Evolutionary conservation across 2,113 vertebrate genomes (phyloP).

Genomic region (Syngnathoides biaculeatus): DNA sequence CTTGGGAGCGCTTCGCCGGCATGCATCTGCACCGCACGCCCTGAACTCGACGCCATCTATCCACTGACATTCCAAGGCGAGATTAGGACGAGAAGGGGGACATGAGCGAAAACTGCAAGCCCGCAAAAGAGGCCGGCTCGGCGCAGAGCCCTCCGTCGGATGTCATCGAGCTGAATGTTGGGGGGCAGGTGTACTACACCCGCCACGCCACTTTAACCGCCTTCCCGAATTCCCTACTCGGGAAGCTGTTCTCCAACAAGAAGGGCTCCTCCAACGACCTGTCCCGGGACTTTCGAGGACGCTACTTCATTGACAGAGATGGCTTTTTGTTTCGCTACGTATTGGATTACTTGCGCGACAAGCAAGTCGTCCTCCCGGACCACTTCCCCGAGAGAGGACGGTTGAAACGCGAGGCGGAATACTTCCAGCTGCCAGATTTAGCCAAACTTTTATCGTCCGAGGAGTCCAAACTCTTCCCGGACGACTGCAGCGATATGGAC

Average conservation of each 20-base stretch:
- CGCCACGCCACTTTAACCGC: conserved; percentile 86
- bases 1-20: conserved; percentile 35
- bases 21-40: conserved; percentile 38
- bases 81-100: not conserved
- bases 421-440: conserved; percentile 92
- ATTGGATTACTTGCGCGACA: conserved; percentile 97
- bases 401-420: conserved; percentile 93
- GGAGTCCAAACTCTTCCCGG: conserved; percentile 81
- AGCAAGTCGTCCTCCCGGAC: conserved; percentile 94
- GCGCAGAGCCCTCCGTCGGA: conserved; percentile 84
- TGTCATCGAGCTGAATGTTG: conserved; percentile 95
- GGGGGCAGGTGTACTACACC: conserved; percentile 97
- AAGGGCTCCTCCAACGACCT: conserved; percentile 85
- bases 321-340: conserved; percentile 97
- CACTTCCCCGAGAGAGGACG: conserved; percentile 95
- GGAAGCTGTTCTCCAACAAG: conserved; percentile 92
- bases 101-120: conserved; percentile 89
- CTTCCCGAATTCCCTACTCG: conserved; percentile 90
- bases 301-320: conserved; percentile 96
- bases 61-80: not conserved
- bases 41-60: conserved; percentile 48
- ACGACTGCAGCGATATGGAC: conserved; percentile 90
- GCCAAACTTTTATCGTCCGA: conserved; percentile 85
- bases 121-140: conserved; percentile 80
- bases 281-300: conserved; percentile 91